phyloP scores from a whole-genome alignment of 2,113 vertebrate species.

The Pandion haliaetus region DNA sequence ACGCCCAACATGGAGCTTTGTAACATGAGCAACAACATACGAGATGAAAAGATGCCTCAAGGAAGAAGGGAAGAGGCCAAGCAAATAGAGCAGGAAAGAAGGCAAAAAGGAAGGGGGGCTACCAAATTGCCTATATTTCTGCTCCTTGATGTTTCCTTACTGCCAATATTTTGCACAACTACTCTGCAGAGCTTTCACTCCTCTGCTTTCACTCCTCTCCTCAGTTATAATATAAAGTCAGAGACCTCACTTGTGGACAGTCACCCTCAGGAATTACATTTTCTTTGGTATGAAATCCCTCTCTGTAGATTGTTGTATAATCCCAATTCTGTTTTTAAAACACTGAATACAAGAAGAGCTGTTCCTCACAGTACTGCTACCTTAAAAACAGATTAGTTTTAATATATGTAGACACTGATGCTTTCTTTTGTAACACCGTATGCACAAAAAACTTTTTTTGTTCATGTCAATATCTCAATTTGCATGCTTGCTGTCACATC shows the following conservation, averaged over 20 bases:
- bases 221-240: neutral
- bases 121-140: neutral
- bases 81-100: neutral
- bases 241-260: neutral
- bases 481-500: constrained; percentile 43
- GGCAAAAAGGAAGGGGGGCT: neutral
- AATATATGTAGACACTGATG: neutral
- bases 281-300: neutral
- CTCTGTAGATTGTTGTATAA: neutral
- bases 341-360: neutral
- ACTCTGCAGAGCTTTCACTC: neutral
- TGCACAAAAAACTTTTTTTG: neutral
- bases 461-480: constrained; percentile 30
- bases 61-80: neutral
- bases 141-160: neutral
- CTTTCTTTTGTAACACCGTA: neutral
- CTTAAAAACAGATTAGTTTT: constrained; percentile 34
- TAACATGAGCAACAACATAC: neutral
- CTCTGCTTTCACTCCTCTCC: neutral
- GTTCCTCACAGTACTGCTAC: neutral
- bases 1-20: neutral
- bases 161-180: neutral
- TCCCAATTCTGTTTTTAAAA: neutral
- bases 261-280: neutral
- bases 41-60: neutral